Evolutionary conservation across 2,113 vertebrate species (phyloP).

Genomic region (Blennius ocellaris): DNA sequence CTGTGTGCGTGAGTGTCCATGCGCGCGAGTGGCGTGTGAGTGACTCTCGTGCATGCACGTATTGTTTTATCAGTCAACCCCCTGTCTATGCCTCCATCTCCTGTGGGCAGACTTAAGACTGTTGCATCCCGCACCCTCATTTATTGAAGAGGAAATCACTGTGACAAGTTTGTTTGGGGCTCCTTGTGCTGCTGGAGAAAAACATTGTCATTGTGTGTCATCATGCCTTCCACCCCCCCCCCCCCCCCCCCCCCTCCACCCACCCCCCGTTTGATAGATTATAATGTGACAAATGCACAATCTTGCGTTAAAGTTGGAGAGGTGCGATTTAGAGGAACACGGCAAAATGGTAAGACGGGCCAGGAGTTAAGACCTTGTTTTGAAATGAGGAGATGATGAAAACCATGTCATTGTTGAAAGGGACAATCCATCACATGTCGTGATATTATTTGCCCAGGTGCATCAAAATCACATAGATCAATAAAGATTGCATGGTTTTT

Average conservation of each 20-base stretch:
- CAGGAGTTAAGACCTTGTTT: conserved; percentile 22
- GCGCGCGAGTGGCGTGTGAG: conserved; percentile 10
- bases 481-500: no score
- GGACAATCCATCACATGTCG: no score
- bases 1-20: conserved; percentile 12
- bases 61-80: conserved; percentile 72
- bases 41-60: conserved; percentile 51
- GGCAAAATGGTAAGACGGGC: conserved; percentile 8
- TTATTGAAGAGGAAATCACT: conserved; percentile 71
- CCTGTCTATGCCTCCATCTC: conserved; percentile 63
- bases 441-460: no score
- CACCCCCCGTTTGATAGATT: conserved; percentile 48
- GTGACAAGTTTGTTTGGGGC: conserved; percentile 70
- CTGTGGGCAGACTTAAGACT: conserved; percentile 60
- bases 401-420: background rate
- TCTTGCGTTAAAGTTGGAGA: conserved; percentile 30
- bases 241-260: no score
- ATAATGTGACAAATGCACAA: conserved; percentile 50
- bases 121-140: conserved; percentile 51
- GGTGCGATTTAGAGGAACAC: conserved; percentile 29
- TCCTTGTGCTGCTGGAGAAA: conserved; percentile 62
- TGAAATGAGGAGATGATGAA: conserved; percentile 15
- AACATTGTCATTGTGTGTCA: conserved; percentile 70
- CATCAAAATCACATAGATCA: no score
- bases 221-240: conserved; percentile 7